Conservation (phyloP, 2,113 vertebrate species). For the Python bivittatus region DNA sequence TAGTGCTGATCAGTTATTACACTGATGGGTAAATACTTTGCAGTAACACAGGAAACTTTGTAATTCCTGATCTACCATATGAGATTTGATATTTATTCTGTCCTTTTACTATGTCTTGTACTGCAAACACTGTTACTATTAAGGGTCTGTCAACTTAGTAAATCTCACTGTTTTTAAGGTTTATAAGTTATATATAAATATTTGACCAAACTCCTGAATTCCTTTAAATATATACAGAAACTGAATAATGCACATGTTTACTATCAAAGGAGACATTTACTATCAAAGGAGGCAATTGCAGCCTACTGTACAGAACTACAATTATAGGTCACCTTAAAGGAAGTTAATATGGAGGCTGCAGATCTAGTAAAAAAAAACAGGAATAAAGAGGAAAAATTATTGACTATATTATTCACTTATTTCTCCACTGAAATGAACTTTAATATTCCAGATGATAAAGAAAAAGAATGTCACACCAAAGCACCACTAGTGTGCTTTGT, state of each 20-base stretch:
- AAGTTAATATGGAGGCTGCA: not conserved
- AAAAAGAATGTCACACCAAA: not conserved
- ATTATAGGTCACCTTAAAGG: not conserved
- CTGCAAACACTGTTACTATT: conserved; percentile 50
- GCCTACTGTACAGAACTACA: conserved; percentile 5
- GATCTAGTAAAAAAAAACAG: not conserved
- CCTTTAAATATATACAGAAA: conserved; percentile 47
- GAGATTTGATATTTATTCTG: conserved; percentile 39
- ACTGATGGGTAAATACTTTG: conserved; percentile 19
- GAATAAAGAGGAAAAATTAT: not conserved
- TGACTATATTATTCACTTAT: not conserved
- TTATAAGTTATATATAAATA: conserved; percentile 61
- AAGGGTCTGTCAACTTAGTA: conserved; percentile 52
- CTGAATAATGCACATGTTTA: conserved; percentile 53
- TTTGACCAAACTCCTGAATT: conserved; percentile 62
- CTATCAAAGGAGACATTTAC: not conserved
- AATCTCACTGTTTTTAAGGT: conserved; percentile 66
- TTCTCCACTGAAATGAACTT: not conserved
- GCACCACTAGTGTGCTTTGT: not conserved
- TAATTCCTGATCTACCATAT: conserved; percentile 37
- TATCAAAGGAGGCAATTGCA: not conserved
- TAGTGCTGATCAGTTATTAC: conserved; percentile 25
- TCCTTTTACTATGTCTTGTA: conserved; percentile 8
- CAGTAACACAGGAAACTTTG: not conserved
- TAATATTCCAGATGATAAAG: not conserved